Conservation (phyloP, 2,888 invertebrate genomes). For the Thelaira solivaga region DNA sequence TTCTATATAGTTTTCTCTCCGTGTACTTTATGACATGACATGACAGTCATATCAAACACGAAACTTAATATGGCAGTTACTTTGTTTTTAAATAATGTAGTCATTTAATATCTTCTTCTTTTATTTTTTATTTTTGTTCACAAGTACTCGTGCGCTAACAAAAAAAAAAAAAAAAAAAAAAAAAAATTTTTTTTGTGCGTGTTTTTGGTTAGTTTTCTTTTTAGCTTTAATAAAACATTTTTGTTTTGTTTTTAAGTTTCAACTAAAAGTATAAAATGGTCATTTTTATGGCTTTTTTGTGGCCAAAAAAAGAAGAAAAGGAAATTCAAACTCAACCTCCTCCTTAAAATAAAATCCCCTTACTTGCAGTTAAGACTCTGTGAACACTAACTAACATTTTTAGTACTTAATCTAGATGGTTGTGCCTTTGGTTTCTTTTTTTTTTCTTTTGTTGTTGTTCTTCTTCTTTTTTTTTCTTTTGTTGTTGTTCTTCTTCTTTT, state of each 20-base stretch:
- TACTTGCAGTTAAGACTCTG: too few species aligned
- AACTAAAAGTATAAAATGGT: neutral
- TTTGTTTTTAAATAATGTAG: slow-evolving; percentile 25
- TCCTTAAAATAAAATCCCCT: slow-evolving; percentile 26
- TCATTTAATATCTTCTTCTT: slow-evolving; percentile 23
- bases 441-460: neutral
- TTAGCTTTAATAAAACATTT: slow-evolving; percentile 23
- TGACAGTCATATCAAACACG: slow-evolving; percentile 22
- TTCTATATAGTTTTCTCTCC: too few species aligned
- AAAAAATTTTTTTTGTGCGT: too few species aligned
- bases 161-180: neutral
- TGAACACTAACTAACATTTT: neutral
- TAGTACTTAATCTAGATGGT: slow-evolving; percentile 12
- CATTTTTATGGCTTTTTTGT: slow-evolving; percentile 51
- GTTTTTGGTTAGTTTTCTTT: neutral
- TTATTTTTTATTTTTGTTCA: too few species aligned
- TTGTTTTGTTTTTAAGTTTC: too few species aligned
- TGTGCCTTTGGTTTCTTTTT: neutral
- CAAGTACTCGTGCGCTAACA: slow-evolving; percentile 5
- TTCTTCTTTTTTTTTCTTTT: neutral
- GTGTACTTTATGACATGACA: too few species aligned
- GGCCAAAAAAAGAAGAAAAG: slow-evolving; percentile 6
- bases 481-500: neutral
- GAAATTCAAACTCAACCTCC: too few species aligned
- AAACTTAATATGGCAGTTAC: slow-evolving; percentile 29